These are phyloP conservation scores for Sebastes miniatus DNA, from an alignment of 2,797 vertebrate genomes.

Conservation along the genomic window DNA sequence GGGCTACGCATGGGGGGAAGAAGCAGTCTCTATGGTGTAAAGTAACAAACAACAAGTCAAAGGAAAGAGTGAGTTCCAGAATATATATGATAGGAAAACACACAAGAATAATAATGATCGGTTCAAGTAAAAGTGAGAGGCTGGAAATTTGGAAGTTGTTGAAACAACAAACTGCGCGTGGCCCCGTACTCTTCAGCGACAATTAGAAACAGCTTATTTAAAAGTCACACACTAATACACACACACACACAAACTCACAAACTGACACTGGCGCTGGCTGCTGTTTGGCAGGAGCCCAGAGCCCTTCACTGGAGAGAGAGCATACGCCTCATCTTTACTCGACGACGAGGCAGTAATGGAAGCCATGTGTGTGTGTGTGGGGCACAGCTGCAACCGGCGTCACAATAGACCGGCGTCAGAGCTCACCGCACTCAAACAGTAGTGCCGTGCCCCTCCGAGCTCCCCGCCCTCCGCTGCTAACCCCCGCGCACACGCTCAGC, in stretches of 20 bases:
- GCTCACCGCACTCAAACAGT: conserved; percentile 70
- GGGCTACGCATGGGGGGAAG: neutral
- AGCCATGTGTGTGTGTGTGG: conserved; percentile 69
- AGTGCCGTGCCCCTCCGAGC: conserved; percentile 38
- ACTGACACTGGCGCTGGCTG: conserved; percentile 71
- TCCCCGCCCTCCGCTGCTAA: conserved; percentile 22
- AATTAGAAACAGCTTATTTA: conserved; percentile 70
- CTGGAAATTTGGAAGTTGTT: conserved; percentile 59
- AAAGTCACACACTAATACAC: conserved; percentile 34
- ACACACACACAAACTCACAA: conserved; percentile 20
- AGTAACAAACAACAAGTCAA: conserved; percentile 13
- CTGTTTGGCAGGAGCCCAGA: conserved; percentile 74
- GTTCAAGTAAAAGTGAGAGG: conserved; percentile 29
- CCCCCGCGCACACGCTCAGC: neutral
- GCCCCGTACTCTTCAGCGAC: conserved; percentile 17
- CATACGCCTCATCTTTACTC: conserved; percentile 63
- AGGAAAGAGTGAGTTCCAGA: conserved; percentile 31
- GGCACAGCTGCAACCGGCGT: conserved; percentile 74
- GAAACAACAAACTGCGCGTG: conserved; percentile 27
- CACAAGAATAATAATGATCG: conserved; percentile 16
- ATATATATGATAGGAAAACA: conserved; percentile 18
- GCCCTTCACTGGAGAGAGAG: conserved; percentile 61
- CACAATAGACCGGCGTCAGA: conserved; percentile 74
- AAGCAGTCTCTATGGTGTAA: neutral
- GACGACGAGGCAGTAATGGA: conserved; percentile 69